Percentiles rank a stretch among this genome's conserved stretches.
Conservation (phyloP, 2,797 vertebrate genomes). For the Sebastes dallii region DNA sequence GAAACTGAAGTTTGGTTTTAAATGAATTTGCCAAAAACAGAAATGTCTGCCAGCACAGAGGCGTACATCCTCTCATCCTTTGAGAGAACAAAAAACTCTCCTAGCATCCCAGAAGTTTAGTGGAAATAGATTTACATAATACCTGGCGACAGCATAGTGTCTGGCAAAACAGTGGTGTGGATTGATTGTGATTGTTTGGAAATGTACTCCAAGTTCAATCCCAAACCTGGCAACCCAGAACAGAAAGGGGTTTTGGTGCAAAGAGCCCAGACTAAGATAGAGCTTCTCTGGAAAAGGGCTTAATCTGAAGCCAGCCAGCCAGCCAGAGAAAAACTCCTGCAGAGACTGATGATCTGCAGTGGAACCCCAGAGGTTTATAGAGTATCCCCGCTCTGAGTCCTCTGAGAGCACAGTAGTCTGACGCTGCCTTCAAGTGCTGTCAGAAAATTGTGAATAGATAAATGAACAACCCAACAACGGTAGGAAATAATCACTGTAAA, state of each 20-base stretch:
- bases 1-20: slow-evolving; percentile 5
- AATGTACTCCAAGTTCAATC: neutral
- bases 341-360: slow-evolving; percentile 7
- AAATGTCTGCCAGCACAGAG: slow-evolving; percentile 11
- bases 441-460: neutral
- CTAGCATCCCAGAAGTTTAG: neutral
- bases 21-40: slow-evolving; percentile 1
- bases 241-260: neutral
- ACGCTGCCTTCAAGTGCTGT: neutral
- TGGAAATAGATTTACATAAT: slow-evolving; percentile 54
- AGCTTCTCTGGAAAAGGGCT: slow-evolving; percentile 18
- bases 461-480: neutral
- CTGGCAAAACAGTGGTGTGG: slow-evolving; percentile 32
- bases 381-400: neutral
- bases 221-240: slow-evolving; percentile 31
- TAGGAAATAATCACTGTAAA: neutral
- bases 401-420: neutral
- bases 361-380: neutral
- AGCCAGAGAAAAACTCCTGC: slow-evolving; percentile 2
- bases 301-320: neutral
- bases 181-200: slow-evolving; percentile 47
- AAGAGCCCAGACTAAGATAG: neutral
- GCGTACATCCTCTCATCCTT: neutral
- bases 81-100: slow-evolving; percentile 18
- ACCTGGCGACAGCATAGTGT: slow-evolving; percentile 34